Evolutionary conservation across 1,140 invertebrate genomes (phyloP).

Genomic region (Drosophila bifasciata): DNA sequence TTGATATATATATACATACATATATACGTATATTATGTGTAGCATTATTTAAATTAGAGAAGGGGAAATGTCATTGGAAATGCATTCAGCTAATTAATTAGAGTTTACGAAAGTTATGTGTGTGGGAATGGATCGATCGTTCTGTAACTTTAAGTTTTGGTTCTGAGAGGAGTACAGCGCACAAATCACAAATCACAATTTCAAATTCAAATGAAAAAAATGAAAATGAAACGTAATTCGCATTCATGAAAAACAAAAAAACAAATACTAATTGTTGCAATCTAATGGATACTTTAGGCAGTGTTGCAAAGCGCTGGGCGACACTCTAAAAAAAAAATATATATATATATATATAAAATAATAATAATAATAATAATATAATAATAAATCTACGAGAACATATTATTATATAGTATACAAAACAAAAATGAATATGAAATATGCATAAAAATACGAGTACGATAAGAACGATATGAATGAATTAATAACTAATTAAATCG

Average conservation of each 20-base stretch:
- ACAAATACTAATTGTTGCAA: constrained; percentile 60
- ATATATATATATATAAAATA: constrained; percentile 14
- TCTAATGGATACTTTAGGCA: constrained; percentile 65
- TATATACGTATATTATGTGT: constrained; percentile 65
- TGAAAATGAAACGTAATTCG: constrained; percentile 22
- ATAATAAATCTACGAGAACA: constrained; percentile 11
- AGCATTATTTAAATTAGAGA: constrained; percentile 70
- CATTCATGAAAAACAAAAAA: constrained; percentile 12
- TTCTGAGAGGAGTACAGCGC: constrained; percentile 28
- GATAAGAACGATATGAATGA: constrained; percentile 51
- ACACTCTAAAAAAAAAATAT: constrained; percentile 76
- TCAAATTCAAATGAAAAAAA: background rate
- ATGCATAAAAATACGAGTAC: constrained; percentile 46
- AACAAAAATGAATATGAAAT: constrained; percentile 54
- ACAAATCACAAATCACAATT: constrained; percentile 38
- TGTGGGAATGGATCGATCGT: background rate
- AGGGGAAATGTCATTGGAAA: constrained; percentile 63
- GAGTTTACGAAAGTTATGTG: constrained; percentile 30
- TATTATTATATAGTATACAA: constrained; percentile 50
- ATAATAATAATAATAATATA: constrained; percentile 18
- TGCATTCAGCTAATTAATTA: constrained; percentile 56
- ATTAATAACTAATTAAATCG: constrained; percentile 58
- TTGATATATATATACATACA: constrained; percentile 60
- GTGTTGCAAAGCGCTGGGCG: constrained; percentile 56
- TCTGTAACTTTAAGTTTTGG: constrained; percentile 15